phyloP scores from a whole-genome alignment of 92 coral and sea anemone species.

The Ricordea florida region DNA sequence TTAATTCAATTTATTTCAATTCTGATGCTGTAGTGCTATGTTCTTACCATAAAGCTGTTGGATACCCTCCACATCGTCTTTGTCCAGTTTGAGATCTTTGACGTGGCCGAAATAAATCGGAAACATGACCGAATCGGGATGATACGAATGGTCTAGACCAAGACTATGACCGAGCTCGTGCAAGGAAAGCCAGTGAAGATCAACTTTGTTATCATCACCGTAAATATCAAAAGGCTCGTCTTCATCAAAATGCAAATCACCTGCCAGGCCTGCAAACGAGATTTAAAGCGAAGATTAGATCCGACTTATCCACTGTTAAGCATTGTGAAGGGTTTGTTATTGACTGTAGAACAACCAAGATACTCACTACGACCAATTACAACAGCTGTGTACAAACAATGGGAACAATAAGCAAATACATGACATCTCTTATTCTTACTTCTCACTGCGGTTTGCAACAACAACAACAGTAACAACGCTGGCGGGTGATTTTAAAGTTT shows the following conservation, averaged over 20 bases:
- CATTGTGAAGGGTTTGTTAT: too few relatives aligned
- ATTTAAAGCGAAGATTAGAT: neutral
- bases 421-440: too few relatives aligned
- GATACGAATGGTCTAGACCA: slow-evolving; percentile 45
- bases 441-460: too few relatives aligned
- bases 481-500: too few relatives aligned
- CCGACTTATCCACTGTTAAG: too few relatives aligned
- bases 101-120: slow-evolving; percentile 47
- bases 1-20: neutral
- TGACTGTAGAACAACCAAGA: too few relatives aligned
- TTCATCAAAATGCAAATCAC: slow-evolving; percentile 54
- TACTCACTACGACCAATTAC: too few relatives aligned
- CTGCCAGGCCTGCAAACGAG: slow-evolving; percentile 34
- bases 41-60: slow-evolving; percentile 50
- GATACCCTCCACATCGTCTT: slow-evolving; percentile 41
- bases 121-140: slow-evolving; percentile 45
- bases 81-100: slow-evolving; percentile 14
- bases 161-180: slow-evolving; percentile 71
- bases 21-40: neutral
- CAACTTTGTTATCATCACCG: slow-evolving; percentile 2
- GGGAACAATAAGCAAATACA: too few relatives aligned
- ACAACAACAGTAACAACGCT: too few relatives aligned
- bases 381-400: too few relatives aligned
- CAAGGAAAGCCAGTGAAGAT: slow-evolving; percentile 55
- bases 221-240: slow-evolving; percentile 43